Evolutionary conservation across 2,113 vertebrate genomes (phyloP), one percentile per base, ranked within the genome.

Genomic region (Canis aureus): DNA sequence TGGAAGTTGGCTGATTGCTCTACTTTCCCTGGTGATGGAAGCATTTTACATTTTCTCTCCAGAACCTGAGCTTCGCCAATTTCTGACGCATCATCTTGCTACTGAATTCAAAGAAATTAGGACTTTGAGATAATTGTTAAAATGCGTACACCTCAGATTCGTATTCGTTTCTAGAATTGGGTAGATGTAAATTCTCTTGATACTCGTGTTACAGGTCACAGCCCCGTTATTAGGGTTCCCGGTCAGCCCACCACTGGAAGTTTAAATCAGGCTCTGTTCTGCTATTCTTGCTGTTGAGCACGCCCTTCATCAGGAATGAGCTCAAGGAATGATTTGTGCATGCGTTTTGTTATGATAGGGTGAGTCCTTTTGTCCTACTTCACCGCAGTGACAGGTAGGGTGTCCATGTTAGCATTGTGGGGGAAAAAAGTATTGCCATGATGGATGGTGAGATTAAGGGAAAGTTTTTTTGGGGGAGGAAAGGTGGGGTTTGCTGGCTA

Each of bases 51-150:
- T 8, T 35, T 79, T 64, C 90, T 89, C 51, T 38, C 23, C 59
- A 92, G 83, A n/a, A 10, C 15, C 49, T 78, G 11, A 0, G 93
- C 93, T 98, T 84, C 60, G 82, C 98, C 51, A 51, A 32, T 55
- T 94, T 23, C 20, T 93, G 81, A 13, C 38, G 22, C 8, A 29
- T 71, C 80, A 8, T 20, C 53, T 60, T 78, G 85, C 51, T 82
- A 43, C 60, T 87, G 55, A 91, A 67, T 60, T 83, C 66, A 51
- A 32, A 84, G 49, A 84, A 35, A 11, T 0, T 35, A 35, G 6
- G 43, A n/a, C 59, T 92, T 73, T 69, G 20, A 97, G 64, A 57
- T 66, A 53, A 82, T 35, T 0, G 3, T 78, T 96, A 69, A 85
- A 69, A 38, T 76, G 64, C 12, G n/a, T 49, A 51, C 35, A 29